Evolutionary conservation across 1,140 invertebrate species (phyloP).

Genomic region (Megathymus violae): DNA sequence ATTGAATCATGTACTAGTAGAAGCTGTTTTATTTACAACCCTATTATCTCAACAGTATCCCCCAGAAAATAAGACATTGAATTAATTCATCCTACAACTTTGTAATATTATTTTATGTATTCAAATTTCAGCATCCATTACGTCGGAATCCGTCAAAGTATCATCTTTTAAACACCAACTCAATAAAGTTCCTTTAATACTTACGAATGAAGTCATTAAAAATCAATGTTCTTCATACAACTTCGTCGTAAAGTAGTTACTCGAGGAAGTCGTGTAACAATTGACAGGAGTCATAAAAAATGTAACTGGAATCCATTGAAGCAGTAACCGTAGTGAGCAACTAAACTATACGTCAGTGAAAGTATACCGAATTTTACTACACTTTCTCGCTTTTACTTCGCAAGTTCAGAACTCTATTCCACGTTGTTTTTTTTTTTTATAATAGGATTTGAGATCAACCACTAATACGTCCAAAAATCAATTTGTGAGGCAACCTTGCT

Average conservation of each 20-base stretch:
- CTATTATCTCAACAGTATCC: no score
- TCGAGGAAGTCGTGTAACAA: slow-evolving; percentile 21
- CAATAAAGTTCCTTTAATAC: background rate
- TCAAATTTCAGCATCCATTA: no score
- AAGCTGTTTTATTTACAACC: no score
- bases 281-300: slow-evolving; percentile 9
- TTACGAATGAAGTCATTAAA: background rate
- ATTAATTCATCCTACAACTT: no score
- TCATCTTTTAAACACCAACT: background rate
- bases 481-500: no score
- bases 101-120: no score
- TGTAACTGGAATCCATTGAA: slow-evolving; percentile 19
- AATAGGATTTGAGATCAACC: no score
- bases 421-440: background rate
- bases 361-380: slow-evolving; percentile 27
- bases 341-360: slow-evolving; percentile 28
- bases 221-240: background rate
- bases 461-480: no score
- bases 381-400: slow-evolving; percentile 25
- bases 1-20: no score
- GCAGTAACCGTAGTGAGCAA: slow-evolving; percentile 19
- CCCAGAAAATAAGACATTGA: no score
- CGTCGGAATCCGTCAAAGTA: no score
- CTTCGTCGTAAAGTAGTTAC: background rate
- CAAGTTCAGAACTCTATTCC: slow-evolving; percentile 4